These are phyloP conservation scores for Ommatoiulus sabulosus DNA, from an alignment of 2,888 invertebrate species.

Conservation along the genomic window DNA sequence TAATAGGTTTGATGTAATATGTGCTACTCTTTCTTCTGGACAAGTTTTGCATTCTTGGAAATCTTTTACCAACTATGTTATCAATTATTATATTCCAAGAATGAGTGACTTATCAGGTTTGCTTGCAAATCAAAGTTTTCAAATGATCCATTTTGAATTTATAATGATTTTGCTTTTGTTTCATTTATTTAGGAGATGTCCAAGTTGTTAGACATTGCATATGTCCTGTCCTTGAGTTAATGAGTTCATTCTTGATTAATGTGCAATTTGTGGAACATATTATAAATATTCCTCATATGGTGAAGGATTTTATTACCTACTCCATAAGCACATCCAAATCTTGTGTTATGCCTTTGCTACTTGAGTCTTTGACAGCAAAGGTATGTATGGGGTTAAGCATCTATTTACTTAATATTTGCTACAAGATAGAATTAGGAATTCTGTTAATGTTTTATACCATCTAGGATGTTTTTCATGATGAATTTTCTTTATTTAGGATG, in stretches of 20 bases:
- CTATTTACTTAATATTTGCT: too few species aligned
- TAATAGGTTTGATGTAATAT: neutral
- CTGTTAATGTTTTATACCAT: neutral
- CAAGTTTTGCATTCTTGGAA: neutral
- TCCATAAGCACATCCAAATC: neutral
- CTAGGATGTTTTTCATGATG: neutral
- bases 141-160: neutral
- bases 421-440: too few species aligned
- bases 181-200: neutral
- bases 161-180: neutral
- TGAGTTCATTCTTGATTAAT: conserved; percentile 14
- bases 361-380: neutral
- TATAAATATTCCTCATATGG: neutral
- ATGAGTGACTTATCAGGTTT: neutral
- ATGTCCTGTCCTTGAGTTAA: neutral
- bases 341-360: neutral
- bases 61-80: neutral
- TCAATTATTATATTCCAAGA: neutral
- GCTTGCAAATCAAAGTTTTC: neutral
- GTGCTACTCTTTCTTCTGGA: neutral
- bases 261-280: conserved; percentile 4
- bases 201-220: neutral
- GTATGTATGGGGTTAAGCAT: neutral
- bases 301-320: neutral
- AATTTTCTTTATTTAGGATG: conserved; percentile 40